Conservation (phyloP, 2,888 invertebrate species). For the Leptopterna dolabrata region DNA sequence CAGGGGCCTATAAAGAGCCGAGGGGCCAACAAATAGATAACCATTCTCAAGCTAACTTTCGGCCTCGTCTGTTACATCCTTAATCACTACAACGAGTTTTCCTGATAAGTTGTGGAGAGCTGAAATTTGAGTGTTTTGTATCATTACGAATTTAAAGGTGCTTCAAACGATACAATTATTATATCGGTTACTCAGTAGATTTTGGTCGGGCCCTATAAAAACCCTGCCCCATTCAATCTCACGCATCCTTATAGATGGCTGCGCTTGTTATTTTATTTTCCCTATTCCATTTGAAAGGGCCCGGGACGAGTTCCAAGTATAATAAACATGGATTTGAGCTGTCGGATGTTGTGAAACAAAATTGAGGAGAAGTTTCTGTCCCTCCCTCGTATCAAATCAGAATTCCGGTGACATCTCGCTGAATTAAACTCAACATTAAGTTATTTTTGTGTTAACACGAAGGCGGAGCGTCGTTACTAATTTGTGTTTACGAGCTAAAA, state of each 20-base stretch:
- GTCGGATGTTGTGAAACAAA: constrained; percentile 31
- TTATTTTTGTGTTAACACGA: background rate
- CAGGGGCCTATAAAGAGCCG: too few relatives aligned
- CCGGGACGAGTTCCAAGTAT: constrained; percentile 16
- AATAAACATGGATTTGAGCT: constrained; percentile 28
- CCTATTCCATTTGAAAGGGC: constrained; percentile 35
- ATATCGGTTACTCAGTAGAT: too few relatives aligned
- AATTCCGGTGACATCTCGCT: background rate
- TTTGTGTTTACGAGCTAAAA: background rate
- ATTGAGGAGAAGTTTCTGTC: background rate
- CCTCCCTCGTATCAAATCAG: background rate
- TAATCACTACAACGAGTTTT: too few relatives aligned
- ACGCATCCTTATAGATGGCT: background rate
- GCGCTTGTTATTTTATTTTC: constrained; percentile 34
- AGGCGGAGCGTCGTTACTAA: background rate
- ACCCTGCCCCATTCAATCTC: background rate
- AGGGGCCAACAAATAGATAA: too few relatives aligned
- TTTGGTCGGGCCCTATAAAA: background rate
- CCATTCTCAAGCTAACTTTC: too few relatives aligned
- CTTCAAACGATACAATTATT: too few relatives aligned
- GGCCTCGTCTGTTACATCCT: too few relatives aligned
- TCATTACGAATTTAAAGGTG: too few relatives aligned
- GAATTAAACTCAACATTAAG: background rate
- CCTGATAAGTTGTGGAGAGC: too few relatives aligned
- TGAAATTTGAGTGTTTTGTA: too few relatives aligned